A percentile compares a stretch with the other conserved stretches of the same genome.
Evolutionary conservation across 2,888 invertebrate genomes (phyloP).

Genomic region (Hyposoter didymator): DNA sequence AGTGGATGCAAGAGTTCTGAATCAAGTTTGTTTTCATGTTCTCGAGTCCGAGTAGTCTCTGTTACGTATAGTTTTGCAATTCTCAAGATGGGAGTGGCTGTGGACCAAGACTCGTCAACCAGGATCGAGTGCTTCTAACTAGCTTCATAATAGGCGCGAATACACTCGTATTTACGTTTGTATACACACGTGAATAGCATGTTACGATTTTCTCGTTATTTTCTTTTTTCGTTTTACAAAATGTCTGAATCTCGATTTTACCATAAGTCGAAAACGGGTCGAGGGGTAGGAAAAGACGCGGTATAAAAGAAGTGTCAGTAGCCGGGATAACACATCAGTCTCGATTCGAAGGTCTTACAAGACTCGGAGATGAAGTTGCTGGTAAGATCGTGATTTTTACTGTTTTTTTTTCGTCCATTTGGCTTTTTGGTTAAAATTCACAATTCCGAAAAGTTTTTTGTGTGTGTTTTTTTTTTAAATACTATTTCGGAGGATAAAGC

Average conservation of each 20-base stretch:
- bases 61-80: conserved; percentile 72
- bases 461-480: too few relatives aligned
- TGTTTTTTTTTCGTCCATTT: conserved; percentile 2
- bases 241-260: conserved; percentile 71
- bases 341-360: conserved; percentile 60
- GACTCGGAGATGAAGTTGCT: conserved; percentile 75
- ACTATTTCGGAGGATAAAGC: too few relatives aligned
- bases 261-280: conserved; percentile 73
- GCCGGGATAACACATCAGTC: conserved; percentile 71
- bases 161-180: conserved; percentile 55
- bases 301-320: conserved; percentile 77
- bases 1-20: conserved; percentile 18
- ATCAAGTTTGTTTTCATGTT: conserved; percentile 51
- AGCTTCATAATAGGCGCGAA: conserved; percentile 48
- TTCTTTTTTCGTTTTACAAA: conserved; percentile 29
- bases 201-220: conserved; percentile 20
- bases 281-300: conserved; percentile 63
- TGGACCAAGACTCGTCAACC: conserved; percentile 68
- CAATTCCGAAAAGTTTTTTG: neutral
- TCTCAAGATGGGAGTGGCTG: conserved; percentile 74
- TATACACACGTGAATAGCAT: conserved; percentile 35
- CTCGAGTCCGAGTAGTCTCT: conserved; percentile 35
- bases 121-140: conserved; percentile 58
- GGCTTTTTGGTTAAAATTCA: neutral
- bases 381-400: conserved; percentile 70